Evolutionary conservation across 1,140 invertebrate species (phyloP).

Genomic region (Oncopodura yosiiana): DNA sequence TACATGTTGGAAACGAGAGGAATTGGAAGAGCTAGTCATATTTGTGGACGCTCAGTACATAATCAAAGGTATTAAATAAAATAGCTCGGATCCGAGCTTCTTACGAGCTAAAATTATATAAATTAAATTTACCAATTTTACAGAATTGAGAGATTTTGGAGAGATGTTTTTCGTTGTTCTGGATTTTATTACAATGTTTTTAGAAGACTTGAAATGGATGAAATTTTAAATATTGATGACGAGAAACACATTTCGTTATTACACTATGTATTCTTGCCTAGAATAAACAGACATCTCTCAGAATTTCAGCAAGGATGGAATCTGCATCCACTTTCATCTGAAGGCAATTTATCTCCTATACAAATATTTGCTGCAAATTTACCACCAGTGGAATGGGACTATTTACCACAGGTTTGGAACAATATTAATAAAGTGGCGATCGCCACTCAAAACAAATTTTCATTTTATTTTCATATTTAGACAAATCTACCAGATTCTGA

Average conservation of each 20-base stretch:
- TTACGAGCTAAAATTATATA: background rate
- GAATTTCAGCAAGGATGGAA: slow-evolving; percentile 19
- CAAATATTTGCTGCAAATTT: too few species aligned
- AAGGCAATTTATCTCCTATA: slow-evolving; percentile 13
- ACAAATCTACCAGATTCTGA: background rate
- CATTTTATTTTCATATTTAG: background rate
- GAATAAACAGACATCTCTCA: slow-evolving; percentile 10
- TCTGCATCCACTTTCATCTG: slow-evolving; percentile 20
- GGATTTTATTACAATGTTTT: slow-evolving; percentile 5
- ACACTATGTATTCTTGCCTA: slow-evolving; percentile 17
- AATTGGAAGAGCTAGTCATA: slow-evolving; percentile 18
- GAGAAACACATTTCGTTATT: slow-evolving; percentile 4
- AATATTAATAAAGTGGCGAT: too few species aligned
- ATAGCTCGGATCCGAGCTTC: background rate
- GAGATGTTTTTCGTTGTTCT: slow-evolving; percentile 5
- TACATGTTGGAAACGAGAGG: slow-evolving; percentile 23
- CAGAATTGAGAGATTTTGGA: slow-evolving; percentile 25
- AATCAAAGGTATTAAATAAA: slow-evolving; percentile 26
- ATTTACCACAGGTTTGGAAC: too few species aligned
- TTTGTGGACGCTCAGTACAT: slow-evolving; percentile 24
- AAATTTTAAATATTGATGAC: slow-evolving; percentile 2
- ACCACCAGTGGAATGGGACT: too few species aligned
- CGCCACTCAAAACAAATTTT: too few species aligned
- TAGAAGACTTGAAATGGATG: slow-evolving; percentile 1
- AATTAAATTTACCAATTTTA: background rate